These are phyloP conservation scores for Paralinhomoeus sp. DNA, from an alignment of 2,888 invertebrate species.

Conservation along the genomic window DNA sequence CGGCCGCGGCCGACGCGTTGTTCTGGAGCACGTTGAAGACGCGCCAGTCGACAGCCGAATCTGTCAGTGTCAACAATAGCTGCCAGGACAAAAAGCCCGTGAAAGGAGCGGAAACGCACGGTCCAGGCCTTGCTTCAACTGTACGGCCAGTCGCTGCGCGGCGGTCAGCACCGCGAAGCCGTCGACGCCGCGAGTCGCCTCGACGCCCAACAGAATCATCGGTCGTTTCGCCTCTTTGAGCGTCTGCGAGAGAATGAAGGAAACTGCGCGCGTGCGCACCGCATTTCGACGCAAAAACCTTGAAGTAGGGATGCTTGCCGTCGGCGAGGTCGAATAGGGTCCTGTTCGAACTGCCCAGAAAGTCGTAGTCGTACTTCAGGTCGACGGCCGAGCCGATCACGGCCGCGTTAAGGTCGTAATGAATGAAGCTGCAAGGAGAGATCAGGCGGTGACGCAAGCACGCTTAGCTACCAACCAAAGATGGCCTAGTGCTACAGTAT, in stretches of 20 bases:
- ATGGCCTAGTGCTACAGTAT: neutral
- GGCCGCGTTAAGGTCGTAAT: slow-evolving; percentile 63
- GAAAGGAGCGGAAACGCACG: neutral
- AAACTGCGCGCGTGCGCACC: neutral
- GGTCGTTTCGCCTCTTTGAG: slow-evolving; percentile 49
- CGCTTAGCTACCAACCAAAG: neutral
- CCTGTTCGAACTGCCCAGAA: slow-evolving; percentile 57
- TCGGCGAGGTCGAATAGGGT: slow-evolving; percentile 48
- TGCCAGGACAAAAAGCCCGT: neutral
- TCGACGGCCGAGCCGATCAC: slow-evolving; percentile 72
- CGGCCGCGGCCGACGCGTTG: slow-evolving; percentile 63
- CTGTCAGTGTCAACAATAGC: neutral
- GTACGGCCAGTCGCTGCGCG: slow-evolving; percentile 12
- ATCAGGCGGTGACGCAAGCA: neutral
- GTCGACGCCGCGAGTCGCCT: slow-evolving; percentile 47
- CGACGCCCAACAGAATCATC: slow-evolving; percentile 67
- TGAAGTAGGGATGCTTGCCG: slow-evolving; percentile 38
- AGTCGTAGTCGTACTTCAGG: slow-evolving; percentile 68
- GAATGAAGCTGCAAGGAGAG: slow-evolving; percentile 41
- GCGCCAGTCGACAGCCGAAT: slow-evolving; percentile 33
- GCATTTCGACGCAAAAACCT: slow-evolving; percentile 8
- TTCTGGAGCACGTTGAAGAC: slow-evolving; percentile 80
- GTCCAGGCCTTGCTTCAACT: no score
- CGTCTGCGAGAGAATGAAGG: slow-evolving; percentile 4
- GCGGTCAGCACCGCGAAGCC: slow-evolving; percentile 41